phyloP scores from a whole-genome alignment of 2,888 invertebrate genomes.

The Cephonodes hylas region DNA sequence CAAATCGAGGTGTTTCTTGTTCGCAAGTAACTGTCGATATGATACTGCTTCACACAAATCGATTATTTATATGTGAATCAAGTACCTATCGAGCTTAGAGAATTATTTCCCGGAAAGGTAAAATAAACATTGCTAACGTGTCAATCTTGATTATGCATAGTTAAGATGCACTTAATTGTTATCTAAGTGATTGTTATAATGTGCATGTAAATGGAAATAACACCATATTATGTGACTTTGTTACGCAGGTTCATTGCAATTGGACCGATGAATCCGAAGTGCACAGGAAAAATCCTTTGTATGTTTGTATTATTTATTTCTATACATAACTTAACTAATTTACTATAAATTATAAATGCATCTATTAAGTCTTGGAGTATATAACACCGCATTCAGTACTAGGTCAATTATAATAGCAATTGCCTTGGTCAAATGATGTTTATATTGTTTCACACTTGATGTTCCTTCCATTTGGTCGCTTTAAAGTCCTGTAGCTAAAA shows the following conservation, averaged over 20 bases:
- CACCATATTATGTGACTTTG: constrained; percentile 19
- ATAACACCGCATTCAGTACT: background rate
- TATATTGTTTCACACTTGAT: background rate
- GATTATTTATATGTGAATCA: constrained; percentile 4
- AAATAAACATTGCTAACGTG: constrained; percentile 12
- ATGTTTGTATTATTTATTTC: constrained; percentile 3
- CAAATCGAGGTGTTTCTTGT: background rate
- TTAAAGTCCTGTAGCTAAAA: constrained; percentile 73
- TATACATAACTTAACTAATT: constrained; percentile 18
- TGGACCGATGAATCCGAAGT: background rate
- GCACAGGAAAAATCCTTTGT: constrained; percentile 12
- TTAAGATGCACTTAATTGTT: constrained; percentile 10
- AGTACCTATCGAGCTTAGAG: background rate
- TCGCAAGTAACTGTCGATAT: constrained; percentile 2
- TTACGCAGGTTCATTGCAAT: constrained; percentile 11
- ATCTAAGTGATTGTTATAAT: background rate
- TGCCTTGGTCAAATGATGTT: background rate
- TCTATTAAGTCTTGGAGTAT: constrained; percentile 12
- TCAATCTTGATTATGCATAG: background rate
- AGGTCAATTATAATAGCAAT: background rate
- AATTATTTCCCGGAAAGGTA: constrained; percentile 23
- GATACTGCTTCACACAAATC: background rate
- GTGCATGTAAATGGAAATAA: background rate
- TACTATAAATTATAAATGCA: constrained; percentile 34
- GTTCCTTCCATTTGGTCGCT: background rate